phyloP scores from a whole-genome alignment of 1,140 invertebrate genomes.

The Cheumatopsyche charites region DNA sequence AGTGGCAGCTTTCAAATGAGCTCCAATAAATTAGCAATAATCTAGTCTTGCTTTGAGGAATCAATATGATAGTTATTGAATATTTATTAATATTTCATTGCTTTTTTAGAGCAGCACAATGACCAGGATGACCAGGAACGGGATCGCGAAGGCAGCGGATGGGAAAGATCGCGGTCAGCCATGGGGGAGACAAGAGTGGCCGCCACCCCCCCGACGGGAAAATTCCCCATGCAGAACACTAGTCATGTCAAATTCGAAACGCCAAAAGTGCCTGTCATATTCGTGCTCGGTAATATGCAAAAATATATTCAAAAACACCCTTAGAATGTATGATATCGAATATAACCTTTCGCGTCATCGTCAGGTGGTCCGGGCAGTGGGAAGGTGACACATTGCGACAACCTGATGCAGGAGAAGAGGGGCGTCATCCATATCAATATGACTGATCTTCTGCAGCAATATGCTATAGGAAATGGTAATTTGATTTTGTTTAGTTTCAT shows the following conservation, averaged over 20 bases:
- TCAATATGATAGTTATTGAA: no score
- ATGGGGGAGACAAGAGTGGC: constrained; percentile 58
- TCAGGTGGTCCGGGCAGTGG: constrained; percentile 86
- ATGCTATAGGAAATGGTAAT: constrained; percentile 84
- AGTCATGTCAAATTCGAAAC: constrained; percentile 81
- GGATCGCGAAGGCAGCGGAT: constrained; percentile 59
- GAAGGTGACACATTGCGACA: constrained; percentile 92
- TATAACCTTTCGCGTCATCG: no score
- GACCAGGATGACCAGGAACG: constrained; percentile 67
- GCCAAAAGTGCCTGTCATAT: constrained; percentile 84
- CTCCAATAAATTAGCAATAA: no score
- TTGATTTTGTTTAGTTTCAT: constrained; percentile 32
- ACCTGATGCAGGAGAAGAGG: constrained; percentile 81
- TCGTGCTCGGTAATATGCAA: constrained; percentile 73
- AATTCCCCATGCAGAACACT: constrained; percentile 75
- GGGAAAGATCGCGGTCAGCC: constrained; percentile 57
- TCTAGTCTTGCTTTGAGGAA: no score
- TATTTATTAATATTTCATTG: no score
- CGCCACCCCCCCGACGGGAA: constrained; percentile 67
- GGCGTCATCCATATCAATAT: constrained; percentile 89
- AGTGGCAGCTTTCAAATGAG: no score
- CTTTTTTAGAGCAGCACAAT: constrained; percentile 77
- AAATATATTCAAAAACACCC: constrained; percentile 1
- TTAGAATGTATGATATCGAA: no score
- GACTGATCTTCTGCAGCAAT: constrained; percentile 86